Percentiles rank a stretch among this genome's conserved stretches.
phyloP scores from a whole-genome alignment of 2,797 vertebrate genomes.

The Tiaroga cobitis region DNA sequence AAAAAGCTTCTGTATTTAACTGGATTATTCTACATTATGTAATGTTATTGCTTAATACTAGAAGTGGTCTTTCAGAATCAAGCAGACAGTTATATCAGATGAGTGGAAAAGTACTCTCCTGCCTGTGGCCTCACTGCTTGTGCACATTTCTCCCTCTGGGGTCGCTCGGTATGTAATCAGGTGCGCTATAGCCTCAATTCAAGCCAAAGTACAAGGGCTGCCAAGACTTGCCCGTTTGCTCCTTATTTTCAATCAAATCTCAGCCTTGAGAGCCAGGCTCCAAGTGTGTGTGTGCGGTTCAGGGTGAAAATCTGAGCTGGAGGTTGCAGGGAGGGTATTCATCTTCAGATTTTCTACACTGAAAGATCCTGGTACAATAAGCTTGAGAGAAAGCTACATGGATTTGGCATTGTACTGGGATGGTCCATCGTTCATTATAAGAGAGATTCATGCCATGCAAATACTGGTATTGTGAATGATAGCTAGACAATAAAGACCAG shows the following conservation, averaged over 20 bases:
- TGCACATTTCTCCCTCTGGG: conserved; percentile 57
- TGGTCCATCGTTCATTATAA: conserved; percentile 26
- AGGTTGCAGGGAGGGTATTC: conserved; percentile 13
- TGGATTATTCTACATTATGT: not conserved
- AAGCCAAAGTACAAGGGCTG: conserved; percentile 36
- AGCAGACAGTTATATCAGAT: conserved; percentile 39
- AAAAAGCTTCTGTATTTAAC: conserved; percentile 1
- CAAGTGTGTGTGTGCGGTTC: conserved; percentile 8
- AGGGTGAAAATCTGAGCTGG: conserved; percentile 27
- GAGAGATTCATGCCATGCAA: conserved; percentile 34
- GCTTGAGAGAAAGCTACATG: not conserved
- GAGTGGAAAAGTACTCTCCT: conserved; percentile 69
- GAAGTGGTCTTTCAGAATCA: not conserved
- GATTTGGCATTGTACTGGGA: not conserved
- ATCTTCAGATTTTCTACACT: not conserved
- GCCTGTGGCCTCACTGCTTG: conserved; percentile 39
- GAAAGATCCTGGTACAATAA: not conserved
- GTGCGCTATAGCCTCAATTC: conserved; percentile 52
- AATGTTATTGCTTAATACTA: conserved; percentile 5
- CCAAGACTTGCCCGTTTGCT: conserved; percentile 44
- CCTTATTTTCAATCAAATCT: conserved; percentile 35
- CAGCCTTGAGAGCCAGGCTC: conserved; percentile 24
- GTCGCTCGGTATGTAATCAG: conserved; percentile 65
- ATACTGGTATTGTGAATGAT: conserved; percentile 56
- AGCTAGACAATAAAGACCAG: conserved; percentile 57